Percentiles rank a stretch among this genome's conserved stretches.
phyloP scores from a whole-genome alignment of 2,113 vertebrate species.

The Nyctibius bracteatus region DNA sequence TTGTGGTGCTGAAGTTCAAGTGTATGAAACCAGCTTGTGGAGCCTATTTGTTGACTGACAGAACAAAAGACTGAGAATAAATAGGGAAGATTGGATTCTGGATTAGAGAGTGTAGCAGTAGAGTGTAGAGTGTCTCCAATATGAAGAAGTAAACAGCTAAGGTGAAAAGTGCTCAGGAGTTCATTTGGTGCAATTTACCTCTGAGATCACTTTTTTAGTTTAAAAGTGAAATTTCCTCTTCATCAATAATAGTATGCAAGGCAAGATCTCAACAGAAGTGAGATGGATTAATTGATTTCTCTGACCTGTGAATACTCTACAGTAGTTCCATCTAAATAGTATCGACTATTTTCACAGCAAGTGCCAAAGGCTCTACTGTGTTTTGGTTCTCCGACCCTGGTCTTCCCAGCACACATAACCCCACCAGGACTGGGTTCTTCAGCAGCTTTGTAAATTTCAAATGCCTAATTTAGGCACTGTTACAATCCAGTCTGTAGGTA shows the following conservation, averaged over 20 bases:
- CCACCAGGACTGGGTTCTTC: neutral
- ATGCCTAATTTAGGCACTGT: neutral
- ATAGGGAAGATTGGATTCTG: neutral
- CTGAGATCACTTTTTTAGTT: neutral
- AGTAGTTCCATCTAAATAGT: neutral
- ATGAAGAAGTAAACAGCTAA: neutral
- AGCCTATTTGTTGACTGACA: neutral
- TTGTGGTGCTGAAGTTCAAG: neutral
- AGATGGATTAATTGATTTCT: neutral
- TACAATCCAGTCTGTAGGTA: neutral
- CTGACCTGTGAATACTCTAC: neutral
- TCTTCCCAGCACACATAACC: neutral
- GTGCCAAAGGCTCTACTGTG: neutral
- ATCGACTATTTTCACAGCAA: neutral
- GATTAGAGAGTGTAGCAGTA: neutral
- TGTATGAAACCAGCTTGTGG: neutral
- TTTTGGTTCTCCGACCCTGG: neutral
- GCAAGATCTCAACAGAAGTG: neutral
- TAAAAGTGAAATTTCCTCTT: neutral
- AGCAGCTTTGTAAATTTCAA: neutral
- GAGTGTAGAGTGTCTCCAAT: neutral
- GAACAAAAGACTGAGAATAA: neutral
- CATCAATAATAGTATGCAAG: neutral
- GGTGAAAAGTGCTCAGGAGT: neutral
- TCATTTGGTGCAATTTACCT: neutral